Percentiles rank a stretch among this genome's conserved stretches.
These are phyloP conservation scores for Gobionotothen gibberifrons DNA, from an alignment of 2,797 vertebrate species.

Conservation along the genomic window DNA sequence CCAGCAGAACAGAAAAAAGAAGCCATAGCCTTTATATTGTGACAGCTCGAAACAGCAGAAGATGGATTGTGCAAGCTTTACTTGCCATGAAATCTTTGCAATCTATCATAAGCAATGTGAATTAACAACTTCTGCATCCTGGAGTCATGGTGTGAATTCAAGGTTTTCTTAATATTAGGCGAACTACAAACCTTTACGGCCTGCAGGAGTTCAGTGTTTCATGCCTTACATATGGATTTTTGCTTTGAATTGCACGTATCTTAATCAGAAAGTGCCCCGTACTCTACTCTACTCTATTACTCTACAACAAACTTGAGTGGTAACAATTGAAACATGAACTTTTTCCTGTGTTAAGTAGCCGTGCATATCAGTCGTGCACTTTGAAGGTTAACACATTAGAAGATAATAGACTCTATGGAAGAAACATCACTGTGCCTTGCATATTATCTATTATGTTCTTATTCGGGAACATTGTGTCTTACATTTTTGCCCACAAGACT, in stretches of 20 bases:
- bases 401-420: neutral
- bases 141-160: no score
- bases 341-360: neutral
- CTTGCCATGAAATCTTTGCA: no score
- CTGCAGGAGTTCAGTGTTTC: neutral
- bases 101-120: no score
- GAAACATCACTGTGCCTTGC: neutral
- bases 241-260: neutral
- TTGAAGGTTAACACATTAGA: neutral
- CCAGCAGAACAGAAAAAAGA: no score
- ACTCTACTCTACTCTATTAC: neutral
- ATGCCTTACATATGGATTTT: neutral
- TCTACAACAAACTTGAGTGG: neutral
- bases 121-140: no score
- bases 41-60: no score
- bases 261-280: neutral
- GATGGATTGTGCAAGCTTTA: no score
- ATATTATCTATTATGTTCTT: neutral
- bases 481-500: neutral
- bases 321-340: neutral
- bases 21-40: no score
- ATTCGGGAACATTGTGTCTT: neutral
- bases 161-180: no score
- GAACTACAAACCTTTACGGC: neutral
- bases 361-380: neutral